A percentile compares a stretch with the other conserved stretches of the same genome.
Conservation (phyloP, 2,888 invertebrate species). For the Opisthograptis luteolata region DNA sequence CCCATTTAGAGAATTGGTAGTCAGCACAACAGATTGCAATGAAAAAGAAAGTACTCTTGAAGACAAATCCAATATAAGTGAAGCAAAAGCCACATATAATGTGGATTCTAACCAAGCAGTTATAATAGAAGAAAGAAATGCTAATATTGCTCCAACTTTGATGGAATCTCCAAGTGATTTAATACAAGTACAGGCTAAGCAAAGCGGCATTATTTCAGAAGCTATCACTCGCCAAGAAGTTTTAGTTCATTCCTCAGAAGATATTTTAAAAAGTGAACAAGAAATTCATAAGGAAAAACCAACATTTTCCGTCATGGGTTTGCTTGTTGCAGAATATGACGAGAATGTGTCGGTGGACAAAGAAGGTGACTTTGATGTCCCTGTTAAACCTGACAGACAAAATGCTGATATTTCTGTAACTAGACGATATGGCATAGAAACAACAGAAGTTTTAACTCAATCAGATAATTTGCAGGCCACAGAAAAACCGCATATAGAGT, state of each 20-base stretch:
- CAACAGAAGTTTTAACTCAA: slow-evolving; percentile 81
- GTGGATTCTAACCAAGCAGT: slow-evolving; percentile 74
- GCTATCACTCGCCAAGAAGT: slow-evolving; percentile 85
- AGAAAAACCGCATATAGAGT: slow-evolving; percentile 62
- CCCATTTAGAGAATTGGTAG: slow-evolving; percentile 79
- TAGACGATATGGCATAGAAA: slow-evolving; percentile 77
- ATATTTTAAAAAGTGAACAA: slow-evolving; percentile 49
- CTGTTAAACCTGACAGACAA: slow-evolving; percentile 68
- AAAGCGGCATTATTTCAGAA: slow-evolving; percentile 76
- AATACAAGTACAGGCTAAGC: slow-evolving; percentile 60
- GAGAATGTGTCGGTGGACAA: slow-evolving; percentile 84
- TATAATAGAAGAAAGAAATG: slow-evolving; percentile 77
- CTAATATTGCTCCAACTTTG: slow-evolving; percentile 67
- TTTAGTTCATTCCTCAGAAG: slow-evolving; percentile 74
- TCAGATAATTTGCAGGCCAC: slow-evolving; percentile 79
- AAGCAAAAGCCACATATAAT: slow-evolving; percentile 48
- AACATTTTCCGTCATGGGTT: slow-evolving; percentile 69
- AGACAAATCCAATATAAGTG: slow-evolving; percentile 40
- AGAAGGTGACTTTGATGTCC: slow-evolving; percentile 75
- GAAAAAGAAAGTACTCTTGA: slow-evolving; percentile 82
- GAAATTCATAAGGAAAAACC: slow-evolving; percentile 62
- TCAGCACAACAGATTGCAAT: slow-evolving; percentile 78
- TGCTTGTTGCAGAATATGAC: slow-evolving; percentile 83
- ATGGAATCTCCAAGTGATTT: slow-evolving; percentile 53
- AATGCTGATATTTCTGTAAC: slow-evolving; percentile 67